Evolutionary conservation across 2,888 invertebrate genomes (phyloP), one percentile per base, ranked within the genome.

Genomic region (Artemia sp.): DNA sequence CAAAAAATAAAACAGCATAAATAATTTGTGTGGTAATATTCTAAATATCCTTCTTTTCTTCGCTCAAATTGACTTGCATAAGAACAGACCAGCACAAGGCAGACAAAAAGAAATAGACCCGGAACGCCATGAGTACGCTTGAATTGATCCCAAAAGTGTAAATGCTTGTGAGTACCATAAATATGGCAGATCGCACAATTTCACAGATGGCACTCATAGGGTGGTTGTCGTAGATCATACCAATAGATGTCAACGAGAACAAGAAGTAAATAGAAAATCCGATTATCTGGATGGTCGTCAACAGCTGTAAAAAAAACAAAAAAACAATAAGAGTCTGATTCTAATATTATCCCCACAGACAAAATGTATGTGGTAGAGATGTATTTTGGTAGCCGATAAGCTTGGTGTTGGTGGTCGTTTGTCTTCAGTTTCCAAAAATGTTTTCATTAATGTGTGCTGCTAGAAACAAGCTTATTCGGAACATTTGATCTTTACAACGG

Each of bases 61-160:
- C n/a, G 64, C 14, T 58, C 64, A 58, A 58, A 24, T 58, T 58
- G 24, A n/a, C 14, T 24, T 58, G 64, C 9, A 58, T 10, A 58
- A 58, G 14, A 8, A 58, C 64, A 58, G 64, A n/a, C 64, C 64
- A 58, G 64, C n/a, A 19, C 64, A 58, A 58, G 64, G 64, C 64
- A 58, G 64, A 58, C 64, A 58, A 9, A 24, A 58, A 58, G 64
- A 58, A 58, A 24, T 58, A 58, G 24, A 58, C 10, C 64, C 11
- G 64, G n/a, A 58, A 24, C n/a, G 24, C 64, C n/a, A 24, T 19
- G 14, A 58, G n/a, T 24, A 58, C 9, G 64, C 24, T 8, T 58
- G 64, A n/a, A n/a, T 58, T n/a, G 24, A 58, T 24, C 24, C 64
- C 64, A 10, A 58, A 58, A 8, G 24, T 10, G 24, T 58, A n/a